These are phyloP conservation scores for Papilio demoleus DNA, from an alignment of 2,888 invertebrate species.

Conservation along the genomic window DNA sequence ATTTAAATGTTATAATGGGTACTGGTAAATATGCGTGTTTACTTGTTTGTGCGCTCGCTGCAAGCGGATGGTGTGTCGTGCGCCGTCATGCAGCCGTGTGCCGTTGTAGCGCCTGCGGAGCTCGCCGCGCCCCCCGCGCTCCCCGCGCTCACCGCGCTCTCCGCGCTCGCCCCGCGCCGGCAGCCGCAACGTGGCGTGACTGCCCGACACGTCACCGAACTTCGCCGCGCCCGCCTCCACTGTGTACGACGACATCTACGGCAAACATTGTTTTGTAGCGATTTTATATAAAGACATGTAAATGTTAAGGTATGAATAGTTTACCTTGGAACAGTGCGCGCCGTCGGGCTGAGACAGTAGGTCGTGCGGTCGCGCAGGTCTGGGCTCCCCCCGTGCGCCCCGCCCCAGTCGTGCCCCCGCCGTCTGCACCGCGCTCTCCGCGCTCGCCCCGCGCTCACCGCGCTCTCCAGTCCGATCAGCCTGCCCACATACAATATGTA, in stretches of 20 bases:
- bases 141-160: slow-evolving; percentile 65
- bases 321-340: slow-evolving; percentile 65
- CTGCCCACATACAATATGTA: slow-evolving; percentile 49
- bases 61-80: slow-evolving; percentile 88
- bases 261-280: neutral
- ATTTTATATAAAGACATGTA: neutral
- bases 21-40: no score
- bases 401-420: slow-evolving; percentile 65
- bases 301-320: neutral
- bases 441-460: slow-evolving; percentile 61
- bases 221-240: slow-evolving; percentile 92
- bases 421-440: slow-evolving; percentile 65
- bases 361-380: slow-evolving; percentile 55
- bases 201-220: slow-evolving; percentile 92
- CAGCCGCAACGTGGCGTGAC: slow-evolving; percentile 86
- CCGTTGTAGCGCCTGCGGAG: slow-evolving; percentile 84
- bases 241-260: slow-evolving; percentile 86
- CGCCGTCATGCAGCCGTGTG: slow-evolving; percentile 88
- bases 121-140: slow-evolving; percentile 87
- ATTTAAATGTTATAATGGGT: no score
- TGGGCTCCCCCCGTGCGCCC: slow-evolving; percentile 57
- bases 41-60: slow-evolving; percentile 74
- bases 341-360: slow-evolving; percentile 53
- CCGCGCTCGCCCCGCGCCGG: slow-evolving; percentile 64
- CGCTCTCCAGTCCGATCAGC: slow-evolving; percentile 62